Base-by-base conservation (phyloP, 2,888 invertebrate genomes). In the Calameuta idolon region DNA sequence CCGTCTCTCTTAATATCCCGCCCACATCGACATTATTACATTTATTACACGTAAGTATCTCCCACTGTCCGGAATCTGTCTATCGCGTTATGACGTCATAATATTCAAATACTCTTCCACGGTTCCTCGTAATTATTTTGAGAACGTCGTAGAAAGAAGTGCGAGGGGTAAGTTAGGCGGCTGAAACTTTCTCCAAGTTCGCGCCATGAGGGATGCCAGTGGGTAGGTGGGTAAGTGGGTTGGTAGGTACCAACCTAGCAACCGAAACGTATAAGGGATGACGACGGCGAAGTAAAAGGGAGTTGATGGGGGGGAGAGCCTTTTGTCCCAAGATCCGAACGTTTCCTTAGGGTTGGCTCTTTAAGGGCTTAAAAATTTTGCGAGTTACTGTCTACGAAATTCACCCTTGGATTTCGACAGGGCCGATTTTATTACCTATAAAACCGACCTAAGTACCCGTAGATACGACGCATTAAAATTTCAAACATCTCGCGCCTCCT, bases 401-500 rank as follows among this genome's bases (percentile, higher is more conserved):
- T 34, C 33, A 34, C 71, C 71, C 71, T 12, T 31, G 31, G 71
- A 31, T 71, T 71, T 71, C 71, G 33, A 34, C 71, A 71, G 71
- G 71, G 71, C 31, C 34, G 33, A 71, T 71, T 71, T 71, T 71
- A 71, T 71, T 71, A 34, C 71, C 71, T 71, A 71, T 71, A 71
- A 71, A 71, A 12, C 71, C 33, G 4, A 4, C 71, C 71, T 71
- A 71, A 71, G 71, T 71, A 71, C 33, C 31, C 34, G 33, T 12
- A 71, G 71, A 71, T 71, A 71, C 71, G 71, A 71, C 71, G 71
- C 34, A 71, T 71, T 71, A 71, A 71, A 71, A 71, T 71, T 71
- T 71, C 34, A 31, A 71, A 71, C 71, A 71, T 71, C 71, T 34
- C 12, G 71, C 31, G 71, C 71, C 31, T 71, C 71, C 31, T 12